These are phyloP conservation scores for Sycophila texana DNA, from an alignment of 2,888 invertebrate species.

Conservation along the genomic window DNA sequence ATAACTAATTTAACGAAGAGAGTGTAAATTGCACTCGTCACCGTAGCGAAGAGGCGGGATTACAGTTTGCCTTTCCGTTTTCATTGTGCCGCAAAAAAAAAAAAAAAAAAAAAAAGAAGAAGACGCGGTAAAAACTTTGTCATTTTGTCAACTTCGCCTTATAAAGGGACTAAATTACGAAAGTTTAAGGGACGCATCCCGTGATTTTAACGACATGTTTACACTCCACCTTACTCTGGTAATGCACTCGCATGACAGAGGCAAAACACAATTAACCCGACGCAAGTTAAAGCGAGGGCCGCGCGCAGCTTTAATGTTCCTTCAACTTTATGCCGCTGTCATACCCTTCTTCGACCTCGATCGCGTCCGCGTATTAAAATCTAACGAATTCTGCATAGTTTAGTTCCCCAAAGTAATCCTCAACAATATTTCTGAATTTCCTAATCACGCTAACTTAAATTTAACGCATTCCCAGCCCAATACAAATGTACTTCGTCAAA, in stretches of 20 bases:
- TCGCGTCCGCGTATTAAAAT: neutral
- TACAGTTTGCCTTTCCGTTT: neutral
- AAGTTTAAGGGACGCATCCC: constrained; percentile 45
- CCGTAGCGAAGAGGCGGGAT: no score
- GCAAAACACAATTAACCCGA: constrained; percentile 53
- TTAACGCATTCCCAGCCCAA: no score
- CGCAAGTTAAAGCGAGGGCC: constrained; percentile 30
- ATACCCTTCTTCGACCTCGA: neutral
- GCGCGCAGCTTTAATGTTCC: constrained; percentile 18
- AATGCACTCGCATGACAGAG: constrained; percentile 36
- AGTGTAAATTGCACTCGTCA: no score
- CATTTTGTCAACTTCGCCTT: constrained; percentile 27
- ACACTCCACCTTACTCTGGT: constrained; percentile 28
- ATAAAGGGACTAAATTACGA: constrained; percentile 41
- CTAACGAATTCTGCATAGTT: no score
- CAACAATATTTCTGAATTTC: no score
- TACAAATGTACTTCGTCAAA: no score
- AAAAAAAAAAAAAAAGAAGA: constrained; percentile 9
- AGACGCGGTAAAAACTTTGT: constrained; percentile 27
- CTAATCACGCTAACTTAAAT: no score
- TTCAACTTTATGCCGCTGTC: neutral
- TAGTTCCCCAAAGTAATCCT: no score
- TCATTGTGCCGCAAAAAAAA: neutral
- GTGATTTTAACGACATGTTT: constrained; percentile 53
- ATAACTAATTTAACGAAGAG: no score